Conservation (phyloP, 2,888 invertebrate genomes). For the Brachyptera risi region DNA sequence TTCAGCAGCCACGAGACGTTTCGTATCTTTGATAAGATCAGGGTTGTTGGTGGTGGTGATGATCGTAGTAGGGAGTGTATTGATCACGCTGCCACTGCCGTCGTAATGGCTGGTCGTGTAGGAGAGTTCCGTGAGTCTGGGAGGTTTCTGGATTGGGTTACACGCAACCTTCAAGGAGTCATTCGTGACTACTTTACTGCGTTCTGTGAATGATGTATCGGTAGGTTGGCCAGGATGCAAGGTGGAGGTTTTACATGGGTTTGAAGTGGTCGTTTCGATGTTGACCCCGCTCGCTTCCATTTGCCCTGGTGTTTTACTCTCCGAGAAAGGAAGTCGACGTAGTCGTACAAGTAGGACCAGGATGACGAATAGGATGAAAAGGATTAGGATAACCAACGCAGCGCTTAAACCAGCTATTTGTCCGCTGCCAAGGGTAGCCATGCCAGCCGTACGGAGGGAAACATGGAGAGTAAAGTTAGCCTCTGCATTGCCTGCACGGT, state of each 20-base stretch:
- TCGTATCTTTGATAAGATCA: slow-evolving; percentile 79
- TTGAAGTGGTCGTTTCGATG: slow-evolving; percentile 37
- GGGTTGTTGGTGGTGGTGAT: slow-evolving; percentile 69
- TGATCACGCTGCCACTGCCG: slow-evolving; percentile 54
- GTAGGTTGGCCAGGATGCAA: slow-evolving; percentile 19
- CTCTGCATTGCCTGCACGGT: slow-evolving; percentile 81
- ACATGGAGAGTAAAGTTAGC: slow-evolving; percentile 86
- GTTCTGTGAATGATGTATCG: slow-evolving; percentile 24
- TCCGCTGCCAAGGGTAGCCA: slow-evolving; percentile 75
- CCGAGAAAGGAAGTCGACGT: slow-evolving; percentile 66
- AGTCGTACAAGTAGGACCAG: slow-evolving; percentile 70
- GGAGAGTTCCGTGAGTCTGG: slow-evolving; percentile 62
- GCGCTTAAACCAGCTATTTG: slow-evolving; percentile 84
- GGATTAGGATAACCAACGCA: slow-evolving; percentile 70
- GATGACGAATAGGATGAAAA: slow-evolving; percentile 67
- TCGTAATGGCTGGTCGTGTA: slow-evolving; percentile 67
- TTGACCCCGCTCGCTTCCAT: slow-evolving; percentile 59
- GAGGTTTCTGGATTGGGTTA: slow-evolving; percentile 70
- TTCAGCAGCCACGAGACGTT: slow-evolving; percentile 56
- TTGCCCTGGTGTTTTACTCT: slow-evolving; percentile 72
- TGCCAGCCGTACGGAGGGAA: slow-evolving; percentile 69
- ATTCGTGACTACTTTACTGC: slow-evolving; percentile 38
- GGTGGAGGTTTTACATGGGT: slow-evolving; percentile 36
- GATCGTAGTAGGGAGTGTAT: slow-evolving; percentile 44
- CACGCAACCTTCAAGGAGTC: slow-evolving; percentile 48